These are phyloP conservation scores for Planiliza haematocheilus DNA, from an alignment of 2,113 vertebrate genomes.

Conservation along the genomic window DNA sequence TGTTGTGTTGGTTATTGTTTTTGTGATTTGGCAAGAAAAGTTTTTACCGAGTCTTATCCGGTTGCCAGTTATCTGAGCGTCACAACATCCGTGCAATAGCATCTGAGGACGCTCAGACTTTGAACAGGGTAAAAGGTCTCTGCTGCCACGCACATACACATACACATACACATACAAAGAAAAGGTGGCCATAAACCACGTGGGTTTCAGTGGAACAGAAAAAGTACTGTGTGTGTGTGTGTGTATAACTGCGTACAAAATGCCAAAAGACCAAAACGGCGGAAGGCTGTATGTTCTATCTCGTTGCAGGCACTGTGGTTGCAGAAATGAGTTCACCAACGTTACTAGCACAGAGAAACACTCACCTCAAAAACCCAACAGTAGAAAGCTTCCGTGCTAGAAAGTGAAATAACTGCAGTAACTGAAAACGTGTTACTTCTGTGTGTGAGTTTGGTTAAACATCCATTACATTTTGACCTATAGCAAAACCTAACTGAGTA, in stretches of 20 bases:
- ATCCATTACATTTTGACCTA: conserved; percentile 5
- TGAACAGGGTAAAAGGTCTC: not conserved
- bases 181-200: not conserved
- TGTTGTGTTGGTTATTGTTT: no score
- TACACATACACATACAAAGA: not conserved
- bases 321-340: conserved; percentile 8
- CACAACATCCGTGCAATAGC: no score
- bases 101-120: no score
- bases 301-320: conserved; percentile 27
- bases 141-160: not conserved
- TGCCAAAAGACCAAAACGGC: not conserved
- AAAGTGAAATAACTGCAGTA: conserved; percentile 18
- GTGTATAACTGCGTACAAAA: not conserved
- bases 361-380: conserved; percentile 54
- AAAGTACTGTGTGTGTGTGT: not conserved
- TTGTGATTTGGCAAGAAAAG: no score
- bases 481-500: no score
- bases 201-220: conserved; percentile 13
- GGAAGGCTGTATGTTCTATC: not conserved
- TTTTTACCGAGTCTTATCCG: no score
- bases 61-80: no score
- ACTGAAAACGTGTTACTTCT: not conserved
- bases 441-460: not conserved
- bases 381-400: conserved; percentile 27
- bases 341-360: not conserved